Conservation (phyloP, 2,113 vertebrate species). For the Sphaerodactylus townsendi region DNA sequence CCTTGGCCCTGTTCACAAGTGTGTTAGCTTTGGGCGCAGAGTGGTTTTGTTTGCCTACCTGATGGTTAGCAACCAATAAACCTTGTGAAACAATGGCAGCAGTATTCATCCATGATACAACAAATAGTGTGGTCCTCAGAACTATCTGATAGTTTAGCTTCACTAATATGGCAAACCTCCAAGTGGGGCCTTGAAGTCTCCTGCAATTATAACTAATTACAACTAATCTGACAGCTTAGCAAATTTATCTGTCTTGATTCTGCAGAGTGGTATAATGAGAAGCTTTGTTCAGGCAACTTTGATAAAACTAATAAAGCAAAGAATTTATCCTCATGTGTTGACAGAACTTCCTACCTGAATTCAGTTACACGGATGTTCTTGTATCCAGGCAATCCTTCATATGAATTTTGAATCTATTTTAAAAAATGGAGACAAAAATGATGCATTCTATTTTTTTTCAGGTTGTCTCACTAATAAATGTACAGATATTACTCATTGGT, state of each 20-base stretch:
- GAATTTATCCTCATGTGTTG: background rate
- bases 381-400: constrained; percentile 86
- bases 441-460: background rate
- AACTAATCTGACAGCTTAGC: too few species aligned
- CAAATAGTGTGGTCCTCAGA: background rate
- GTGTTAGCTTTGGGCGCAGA: too few species aligned
- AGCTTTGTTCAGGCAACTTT: background rate
- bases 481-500: background rate
- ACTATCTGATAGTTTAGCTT: too few species aligned
- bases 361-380: constrained; percentile 81
- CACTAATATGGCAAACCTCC: too few species aligned
- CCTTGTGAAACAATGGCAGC: background rate
- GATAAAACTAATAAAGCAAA: background rate
- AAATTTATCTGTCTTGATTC: background rate
- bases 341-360: constrained; percentile 82
- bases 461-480: background rate
- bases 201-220: too few species aligned
- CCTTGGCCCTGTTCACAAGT: too few species aligned
- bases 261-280: background rate
- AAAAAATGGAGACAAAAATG: constrained; percentile 29
- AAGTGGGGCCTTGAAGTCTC: too few species aligned
- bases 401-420: constrained; percentile 83
- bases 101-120: background rate
- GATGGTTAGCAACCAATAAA: too few species aligned
- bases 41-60: too few species aligned